Percentiles rank a stretch among this genome's conserved stretches.
These are phyloP conservation scores for Tokudaia muenninki DNA, from an alignment of 2,797 vertebrate species.

Conservation along the genomic window DNA sequence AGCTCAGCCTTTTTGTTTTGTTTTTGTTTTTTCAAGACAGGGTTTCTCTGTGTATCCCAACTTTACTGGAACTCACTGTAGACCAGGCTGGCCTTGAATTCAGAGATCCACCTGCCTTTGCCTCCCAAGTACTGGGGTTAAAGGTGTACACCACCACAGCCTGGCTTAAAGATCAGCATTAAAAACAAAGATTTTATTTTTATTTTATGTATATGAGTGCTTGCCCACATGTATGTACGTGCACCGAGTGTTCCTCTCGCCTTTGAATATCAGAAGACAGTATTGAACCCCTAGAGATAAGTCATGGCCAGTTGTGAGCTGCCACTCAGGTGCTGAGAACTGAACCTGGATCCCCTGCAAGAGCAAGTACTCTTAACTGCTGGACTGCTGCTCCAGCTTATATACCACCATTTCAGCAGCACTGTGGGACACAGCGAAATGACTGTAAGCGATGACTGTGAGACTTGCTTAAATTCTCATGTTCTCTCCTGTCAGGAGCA, in stretches of 20 bases:
- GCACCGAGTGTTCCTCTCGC: not conserved
- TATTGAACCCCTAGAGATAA: not conserved
- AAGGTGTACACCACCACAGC: not conserved
- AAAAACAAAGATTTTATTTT: not conserved
- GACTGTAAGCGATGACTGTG: not conserved
- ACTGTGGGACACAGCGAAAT: not conserved
- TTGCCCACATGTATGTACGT: not conserved
- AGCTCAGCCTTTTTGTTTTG: too few species aligned
- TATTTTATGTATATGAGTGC: not conserved
- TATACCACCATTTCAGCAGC: not conserved
- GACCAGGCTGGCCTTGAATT: not conserved
- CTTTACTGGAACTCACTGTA: not conserved
- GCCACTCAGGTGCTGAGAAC: too few species aligned
- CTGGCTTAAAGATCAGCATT: not conserved
- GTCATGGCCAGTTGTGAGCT: not conserved
- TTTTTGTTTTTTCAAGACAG: too few species aligned
- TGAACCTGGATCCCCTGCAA: not conserved
- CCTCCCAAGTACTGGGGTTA: not conserved
- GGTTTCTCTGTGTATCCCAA: not conserved
- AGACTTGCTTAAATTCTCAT: not conserved
- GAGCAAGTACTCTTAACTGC: not conserved
- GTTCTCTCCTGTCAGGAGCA: slow-evolving; percentile 88
- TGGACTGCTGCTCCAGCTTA: not conserved
- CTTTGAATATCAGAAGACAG: not conserved
- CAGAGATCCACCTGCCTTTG: too few species aligned